Evolutionary conservation across 2,797 vertebrate species (phyloP).

Genomic region (Brachymystax lenok): DNA sequence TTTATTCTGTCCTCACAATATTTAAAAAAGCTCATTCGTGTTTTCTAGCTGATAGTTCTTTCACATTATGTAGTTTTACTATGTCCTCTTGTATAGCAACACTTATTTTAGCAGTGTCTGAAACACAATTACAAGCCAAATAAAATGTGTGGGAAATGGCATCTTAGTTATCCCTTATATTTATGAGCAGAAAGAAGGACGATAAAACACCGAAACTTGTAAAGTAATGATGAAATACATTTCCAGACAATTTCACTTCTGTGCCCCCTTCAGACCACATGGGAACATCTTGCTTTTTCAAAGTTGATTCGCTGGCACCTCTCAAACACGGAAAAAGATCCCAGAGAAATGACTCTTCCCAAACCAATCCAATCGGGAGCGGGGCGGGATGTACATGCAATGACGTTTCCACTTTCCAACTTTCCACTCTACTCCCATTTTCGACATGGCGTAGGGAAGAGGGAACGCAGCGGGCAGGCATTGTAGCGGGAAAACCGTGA

Average conservation of each 20-base stretch:
- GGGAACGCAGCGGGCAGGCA: constrained; percentile 42
- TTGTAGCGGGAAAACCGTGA: constrained; percentile 19
- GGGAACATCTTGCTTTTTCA: not conserved
- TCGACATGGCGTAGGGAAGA: constrained; percentile 78
- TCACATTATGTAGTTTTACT: no score
- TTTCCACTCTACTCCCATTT: constrained; percentile 45
- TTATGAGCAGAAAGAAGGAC: no score
- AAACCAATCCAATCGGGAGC: constrained; percentile 39
- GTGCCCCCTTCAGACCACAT: not conserved
- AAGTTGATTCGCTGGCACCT: not conserved
- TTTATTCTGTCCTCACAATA: no score
- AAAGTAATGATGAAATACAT: not conserved
- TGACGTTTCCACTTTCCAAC: constrained; percentile 72
- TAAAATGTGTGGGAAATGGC: no score
- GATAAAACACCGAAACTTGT: no score
- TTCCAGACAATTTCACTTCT: not conserved
- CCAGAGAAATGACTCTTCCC: constrained; percentile 24
- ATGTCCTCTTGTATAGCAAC: no score
- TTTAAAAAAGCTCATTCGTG: no score
- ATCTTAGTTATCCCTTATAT: no score
- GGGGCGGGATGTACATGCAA: constrained; percentile 63
- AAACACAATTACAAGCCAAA: no score
- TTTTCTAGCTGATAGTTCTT: no score
- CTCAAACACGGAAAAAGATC: constrained; percentile 7
- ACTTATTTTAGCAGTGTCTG: no score